Evolutionary conservation across 92 coral and sea anemone species (phyloP), one percentile per base, ranked within the genome.

Genomic region (Epizoanthus ramosus): DNA sequence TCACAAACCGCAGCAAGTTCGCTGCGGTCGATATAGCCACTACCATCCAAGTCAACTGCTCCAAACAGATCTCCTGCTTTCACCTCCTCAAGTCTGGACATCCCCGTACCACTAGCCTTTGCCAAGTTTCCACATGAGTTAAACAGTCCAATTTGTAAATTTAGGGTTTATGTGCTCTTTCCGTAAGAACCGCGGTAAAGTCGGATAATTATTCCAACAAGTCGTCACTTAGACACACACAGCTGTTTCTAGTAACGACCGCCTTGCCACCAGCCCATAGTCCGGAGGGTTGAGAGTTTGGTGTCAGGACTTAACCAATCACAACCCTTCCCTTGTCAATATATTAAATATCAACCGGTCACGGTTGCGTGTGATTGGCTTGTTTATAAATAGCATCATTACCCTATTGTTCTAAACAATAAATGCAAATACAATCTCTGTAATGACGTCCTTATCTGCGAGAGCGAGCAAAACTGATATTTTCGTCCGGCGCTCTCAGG

Each of bases 1-100:
- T 95, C 98, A 85, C 98, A 95, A 56, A 95, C 98, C 72, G 98
- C 98, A 41, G 98, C 98, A 52, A 95, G 90, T 81, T 95, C 98
- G 17, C 91, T 89, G 59, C 92, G 72, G 86, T 95, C 98, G 57
- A 95, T 95, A 21, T 88, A 95, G 53, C 98, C 98, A 86, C 98
- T 93, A 22, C 97, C 97, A 67, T 95, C 97, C 86, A 95, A 92
- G 82, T 95, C 98, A 31, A 89, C 91, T 68, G 98, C 83, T 4
- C 98, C 95, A 75, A 95, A 95, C 58, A 95, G 90, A 74, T 95
- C 98, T 65, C 93, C 85, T 22, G 91, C 94, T 80, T 80, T 87
- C 57, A 84, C 91, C 60, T 74, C 79, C 67, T 93, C 97, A 45
- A 93, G 80, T 28, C 81, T 80, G 90, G 89, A 88, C 95, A 92